Base-by-base conservation (phyloP, 2,113 vertebrate genomes). In the Emydura subglobosa region DNA sequence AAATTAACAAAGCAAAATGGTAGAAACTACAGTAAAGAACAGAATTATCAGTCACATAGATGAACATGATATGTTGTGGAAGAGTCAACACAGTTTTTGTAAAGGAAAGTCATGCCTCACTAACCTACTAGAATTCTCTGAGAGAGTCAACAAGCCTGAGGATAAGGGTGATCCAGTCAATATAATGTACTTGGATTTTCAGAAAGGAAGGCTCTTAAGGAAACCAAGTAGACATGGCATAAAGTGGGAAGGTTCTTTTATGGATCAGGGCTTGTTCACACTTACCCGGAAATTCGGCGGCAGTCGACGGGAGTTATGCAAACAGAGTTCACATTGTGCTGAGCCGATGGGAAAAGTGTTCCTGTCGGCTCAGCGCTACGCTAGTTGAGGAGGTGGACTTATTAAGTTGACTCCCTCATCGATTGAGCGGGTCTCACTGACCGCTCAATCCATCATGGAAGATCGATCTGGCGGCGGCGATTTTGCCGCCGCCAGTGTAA, bases 1-100 rank as follows among this genome's bases (percentile, higher is more conserved):
- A 89, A 95, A 81, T 84, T 95, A 96, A 95, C 90, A 95, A 34
- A n/a, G 65, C 34, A 68, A n/a, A n/a, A 13, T 19, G 16, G 16
- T 19, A n/a, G 34, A n/a, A 65, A 65, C 7, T 7, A n/a, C 31
- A 19, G 17, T 68, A 68, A n/a, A 68, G 34, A n/a, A n/a, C 17
- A 68, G 34, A 68, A 68, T n/a, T n/a, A n/a, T 68, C 34, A 68
- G 34, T n/a, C 34, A 68, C 59, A 65, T 10, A 19, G 17, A 10
- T 68, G 65, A 68, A 21, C 9, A n/a, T n/a, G 65, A n/a, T n/a
- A 68, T 21, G 31, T n/a, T 68, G 61, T 29, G 14, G 61, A n/a
- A 68, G 31, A n/a, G 17, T n/a, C 61, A 68, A n/a, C 34, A 9
- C 4, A n/a, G 17, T 34, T n/a, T 68, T 68, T 68, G 61, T n/a